Evolutionary conservation across 2,888 invertebrate genomes (phyloP), one percentile per base, ranked within the genome.

Genomic region (Sericinus montela): DNA sequence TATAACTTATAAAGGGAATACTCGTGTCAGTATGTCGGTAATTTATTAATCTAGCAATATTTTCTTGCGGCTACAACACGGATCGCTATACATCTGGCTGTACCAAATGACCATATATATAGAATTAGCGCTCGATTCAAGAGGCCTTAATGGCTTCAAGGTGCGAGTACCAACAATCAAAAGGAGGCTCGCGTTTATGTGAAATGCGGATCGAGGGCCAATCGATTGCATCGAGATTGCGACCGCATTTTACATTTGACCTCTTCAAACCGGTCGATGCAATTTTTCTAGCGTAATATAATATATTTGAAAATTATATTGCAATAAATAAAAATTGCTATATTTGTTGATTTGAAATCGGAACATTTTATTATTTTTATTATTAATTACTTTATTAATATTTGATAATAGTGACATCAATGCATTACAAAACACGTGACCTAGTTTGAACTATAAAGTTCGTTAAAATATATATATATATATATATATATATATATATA

Each of bases 41-140:
- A 34, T 48, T 43, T 39, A 48, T 48, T 37, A 42, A 37, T 36
- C 25, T 23, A 36, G 41, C 36, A 48, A 25, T 42, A 23, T 30
- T 48, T 41, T 38, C 19, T 39, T 38, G 38, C n/a, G 5, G 19
- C n/a, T 15, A 28, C 30, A 15, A 25, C 34, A n/a, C 43, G 39
- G 48, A 44, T 38, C 16, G 48, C 32, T n/a, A 32, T 43, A 30
- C 38, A 48, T 39, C 43, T 28, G 32, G 48, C 34, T 48, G 48
- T 48, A 38, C 48, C 19, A 44, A 49, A 49, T 49, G 45, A 49
- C 49, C 49, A 49, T 49, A 49, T 40, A 49, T 40, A 45, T 35
- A 39, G 40, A 49, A 45, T 49, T 44, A 40, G 43, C 30, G 16
- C 40, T 41, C 36, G 41, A 41, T 19, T 30, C 47, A 30, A 42